phyloP scores from a whole-genome alignment of 2,888 invertebrate species.

The Atrina japonica region DNA sequence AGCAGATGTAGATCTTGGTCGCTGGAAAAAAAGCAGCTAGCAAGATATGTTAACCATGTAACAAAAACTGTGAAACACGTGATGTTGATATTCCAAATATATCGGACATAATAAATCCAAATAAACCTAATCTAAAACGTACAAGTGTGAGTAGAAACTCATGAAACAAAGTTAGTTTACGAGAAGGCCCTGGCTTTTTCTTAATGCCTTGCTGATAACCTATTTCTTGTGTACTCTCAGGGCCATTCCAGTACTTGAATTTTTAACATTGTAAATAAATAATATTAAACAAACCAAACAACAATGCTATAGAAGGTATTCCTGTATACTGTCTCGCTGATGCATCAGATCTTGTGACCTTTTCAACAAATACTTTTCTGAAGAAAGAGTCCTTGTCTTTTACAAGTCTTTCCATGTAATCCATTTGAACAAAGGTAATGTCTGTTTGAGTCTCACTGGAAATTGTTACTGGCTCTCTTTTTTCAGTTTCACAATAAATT shows the following conservation, averaged over 20 bases:
- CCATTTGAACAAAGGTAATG: background rate
- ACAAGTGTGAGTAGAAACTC: conserved; percentile 6
- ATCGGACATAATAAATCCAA: conserved; percentile 5
- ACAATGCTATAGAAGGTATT: background rate
- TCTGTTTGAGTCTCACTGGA: background rate
- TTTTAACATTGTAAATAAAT: background rate
- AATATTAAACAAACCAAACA: conserved; percentile 13
- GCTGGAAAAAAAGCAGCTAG: conserved; percentile 15
- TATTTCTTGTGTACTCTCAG: conserved; percentile 7
- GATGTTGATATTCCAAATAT: too few relatives aligned
- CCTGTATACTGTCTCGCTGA: conserved; percentile 10
- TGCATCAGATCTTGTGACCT: conserved; percentile 6
- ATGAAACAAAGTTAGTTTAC: conserved; percentile 18
- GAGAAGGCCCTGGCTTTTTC: conserved; percentile 9
- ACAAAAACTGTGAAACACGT: too few relatives aligned
- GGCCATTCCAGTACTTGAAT: conserved; percentile 9
- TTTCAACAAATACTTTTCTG: too few relatives aligned
- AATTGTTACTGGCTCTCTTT: background rate
- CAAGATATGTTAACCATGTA: conserved; percentile 8
- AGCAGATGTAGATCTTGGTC: conserved; percentile 14
- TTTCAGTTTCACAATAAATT: background rate
- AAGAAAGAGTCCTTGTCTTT: background rate
- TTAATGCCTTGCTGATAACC: background rate
- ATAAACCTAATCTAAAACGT: conserved; percentile 3
- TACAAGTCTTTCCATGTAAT: background rate